Evolutionary conservation across 2,888 invertebrate species (phyloP).

Genomic region (Diplazon laetatorius): DNA sequence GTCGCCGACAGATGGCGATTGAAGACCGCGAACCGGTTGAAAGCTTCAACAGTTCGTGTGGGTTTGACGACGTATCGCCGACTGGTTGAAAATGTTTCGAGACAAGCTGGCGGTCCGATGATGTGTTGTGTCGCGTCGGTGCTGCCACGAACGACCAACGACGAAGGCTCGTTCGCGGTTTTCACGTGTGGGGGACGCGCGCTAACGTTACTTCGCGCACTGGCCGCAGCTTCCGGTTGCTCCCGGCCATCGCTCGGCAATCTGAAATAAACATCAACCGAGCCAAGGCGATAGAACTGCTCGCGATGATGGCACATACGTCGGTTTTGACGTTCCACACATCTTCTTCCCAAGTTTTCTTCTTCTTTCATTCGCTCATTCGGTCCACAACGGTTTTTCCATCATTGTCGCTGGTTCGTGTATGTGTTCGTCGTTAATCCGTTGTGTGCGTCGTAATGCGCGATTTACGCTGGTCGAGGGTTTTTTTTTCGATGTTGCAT

Average conservation of each 20-base stretch:
- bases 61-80: constrained; percentile 11
- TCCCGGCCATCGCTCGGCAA: constrained; percentile 31
- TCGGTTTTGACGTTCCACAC: neutral
- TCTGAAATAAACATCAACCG: constrained; percentile 33
- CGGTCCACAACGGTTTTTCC: neutral
- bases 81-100: no score
- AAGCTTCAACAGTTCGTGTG: no score
- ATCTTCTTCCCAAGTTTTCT: no score
- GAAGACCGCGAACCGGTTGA: constrained; percentile 15
- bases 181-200: constrained; percentile 6
- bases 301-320: constrained; percentile 1
- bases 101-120: no score
- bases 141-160: no score
- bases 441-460: neutral
- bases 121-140: neutral
- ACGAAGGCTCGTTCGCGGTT: constrained; percentile 1
- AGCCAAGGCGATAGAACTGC: neutral
- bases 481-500: no score
- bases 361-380: neutral
- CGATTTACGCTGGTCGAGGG: neutral
- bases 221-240: neutral
- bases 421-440: neutral
- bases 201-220: constrained; percentile 13
- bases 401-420: neutral
- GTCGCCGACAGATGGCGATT: constrained; percentile 55